Percentiles rank a stretch among this genome's conserved stretches.
Conservation (phyloP, 2,888 invertebrate genomes). For the Drosophila putrida region DNA sequence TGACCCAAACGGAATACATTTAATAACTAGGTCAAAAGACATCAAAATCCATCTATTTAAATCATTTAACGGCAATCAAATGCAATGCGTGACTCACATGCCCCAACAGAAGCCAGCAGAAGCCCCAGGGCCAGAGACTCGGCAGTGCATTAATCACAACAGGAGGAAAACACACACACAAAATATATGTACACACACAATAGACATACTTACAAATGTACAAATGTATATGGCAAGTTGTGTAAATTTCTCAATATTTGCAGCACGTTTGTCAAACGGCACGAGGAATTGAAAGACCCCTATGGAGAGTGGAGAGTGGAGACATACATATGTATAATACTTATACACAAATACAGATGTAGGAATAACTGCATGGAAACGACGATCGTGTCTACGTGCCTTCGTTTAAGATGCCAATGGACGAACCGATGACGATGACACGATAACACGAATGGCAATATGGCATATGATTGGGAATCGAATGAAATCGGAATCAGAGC, state of each 20-base stretch:
- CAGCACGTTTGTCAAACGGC: constrained; percentile 63
- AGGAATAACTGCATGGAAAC: constrained; percentile 41
- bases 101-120: constrained; percentile 14
- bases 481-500: constrained; percentile 13
- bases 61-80: constrained; percentile 74
- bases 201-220: background rate
- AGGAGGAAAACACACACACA: constrained; percentile 41
- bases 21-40: constrained; percentile 68
- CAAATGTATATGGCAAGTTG: constrained; percentile 18
- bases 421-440: constrained; percentile 39
- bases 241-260: constrained; percentile 63
- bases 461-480: constrained; percentile 19
- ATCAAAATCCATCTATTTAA: constrained; percentile 62
- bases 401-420: constrained; percentile 68
- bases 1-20: constrained; percentile 16
- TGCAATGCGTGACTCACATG: constrained; percentile 44
- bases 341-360: constrained; percentile 6
- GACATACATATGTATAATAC: background rate
- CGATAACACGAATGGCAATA: constrained; percentile 30
- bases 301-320: background rate
- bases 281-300: constrained; percentile 38
- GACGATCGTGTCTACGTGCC: constrained; percentile 72
- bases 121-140: constrained; percentile 30
- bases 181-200: constrained; percentile 12
- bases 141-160: constrained; percentile 64